Base-by-base conservation (phyloP, 2,888 invertebrate genomes). In the Campopleginae sp. region DNA sequence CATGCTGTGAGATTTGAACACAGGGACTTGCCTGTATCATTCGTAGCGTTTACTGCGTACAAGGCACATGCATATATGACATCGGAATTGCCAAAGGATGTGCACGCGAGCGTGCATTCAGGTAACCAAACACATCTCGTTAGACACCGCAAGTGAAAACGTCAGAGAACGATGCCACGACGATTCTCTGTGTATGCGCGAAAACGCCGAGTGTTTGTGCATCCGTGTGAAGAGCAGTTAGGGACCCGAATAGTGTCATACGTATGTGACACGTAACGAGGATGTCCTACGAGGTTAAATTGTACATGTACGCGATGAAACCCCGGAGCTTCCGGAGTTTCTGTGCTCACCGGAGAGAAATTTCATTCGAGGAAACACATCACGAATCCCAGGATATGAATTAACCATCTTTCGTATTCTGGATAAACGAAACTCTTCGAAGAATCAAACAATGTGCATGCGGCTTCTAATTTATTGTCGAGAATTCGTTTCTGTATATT, bases 81-180 rank as follows among this genome's bases (percentile, higher is more conserved):
- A 27, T 8, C 1, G 19, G 14, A 23, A 44, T 42, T 44, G 68
- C 65, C 46, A 23, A 44, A 23, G 72, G 27, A 51, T 42, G 61
- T 63, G 63, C 46, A 75, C 10, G 27, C 75, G 63, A 63, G 63
- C 46, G 46, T 75, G 63, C 61, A 58, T 58, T 58, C 42, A 74
- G 72, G 38, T 19, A 19, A 14, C 58, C 33, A n/a, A 48, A 48
- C 58, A 58, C 58, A 58, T 74, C 58, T 42, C 58, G 58, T 74
- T 74, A 74, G 72, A 74, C 42, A 74, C 23, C 58, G 58, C 33
- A 54, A 51, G 71, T 54, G 54, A 54, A 66, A 42, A 66, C 66
- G 66, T 66, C 66, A 42, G 19, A 44, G 66, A 66, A 27, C 58
- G 58, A 33, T 63, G 38, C 7, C 63, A 19, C 38, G n/a, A 33